Percentiles rank a stretch among this genome's conserved stretches.
These are phyloP conservation scores for Scaptomyza pallida DNA, from an alignment of 1,140 invertebrate genomes.

Conservation along the genomic window DNA sequence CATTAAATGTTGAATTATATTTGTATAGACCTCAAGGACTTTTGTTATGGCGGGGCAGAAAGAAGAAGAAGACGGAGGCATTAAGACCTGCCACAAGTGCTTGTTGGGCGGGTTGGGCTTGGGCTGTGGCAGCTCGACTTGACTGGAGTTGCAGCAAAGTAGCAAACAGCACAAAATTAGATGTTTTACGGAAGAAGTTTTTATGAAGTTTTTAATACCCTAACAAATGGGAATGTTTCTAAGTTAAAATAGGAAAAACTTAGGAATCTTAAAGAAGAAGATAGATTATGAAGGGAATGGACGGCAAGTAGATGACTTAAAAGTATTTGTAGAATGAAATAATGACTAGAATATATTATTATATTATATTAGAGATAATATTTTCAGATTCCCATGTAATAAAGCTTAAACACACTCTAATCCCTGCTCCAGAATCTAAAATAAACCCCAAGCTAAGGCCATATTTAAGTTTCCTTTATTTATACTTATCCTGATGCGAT, in stretches of 20 bases:
- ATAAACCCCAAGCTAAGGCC: slow-evolving; percentile 3
- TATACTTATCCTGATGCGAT: not conserved
- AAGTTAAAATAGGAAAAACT: not conserved
- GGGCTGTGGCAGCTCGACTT: not conserved
- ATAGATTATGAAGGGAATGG: no score
- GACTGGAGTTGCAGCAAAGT: slow-evolving; percentile 39
- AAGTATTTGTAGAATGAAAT: no score
- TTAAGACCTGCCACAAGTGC: slow-evolving; percentile 63
- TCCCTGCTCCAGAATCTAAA: no score
- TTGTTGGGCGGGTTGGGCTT: slow-evolving; percentile 26
- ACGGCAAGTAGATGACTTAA: no score
- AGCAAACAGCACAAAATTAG: slow-evolving; percentile 20
- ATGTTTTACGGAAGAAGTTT: no score
- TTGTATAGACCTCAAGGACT: slow-evolving; percentile 37
- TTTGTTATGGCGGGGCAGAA: slow-evolving; percentile 3
- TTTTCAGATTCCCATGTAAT: no score
- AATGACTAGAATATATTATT: no score
- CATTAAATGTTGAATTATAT: slow-evolving; percentile 53
- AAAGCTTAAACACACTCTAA: slow-evolving; percentile 5
- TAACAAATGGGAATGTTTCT: not conserved
- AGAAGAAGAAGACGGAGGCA: no score
- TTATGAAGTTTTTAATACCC: slow-evolving; percentile 9
- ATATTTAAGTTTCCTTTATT: not conserved
- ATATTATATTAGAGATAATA: no score
- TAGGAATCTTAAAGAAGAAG: no score